Conservation (phyloP, 2,888 invertebrate species). For the Platycheirus rosarum region DNA sequence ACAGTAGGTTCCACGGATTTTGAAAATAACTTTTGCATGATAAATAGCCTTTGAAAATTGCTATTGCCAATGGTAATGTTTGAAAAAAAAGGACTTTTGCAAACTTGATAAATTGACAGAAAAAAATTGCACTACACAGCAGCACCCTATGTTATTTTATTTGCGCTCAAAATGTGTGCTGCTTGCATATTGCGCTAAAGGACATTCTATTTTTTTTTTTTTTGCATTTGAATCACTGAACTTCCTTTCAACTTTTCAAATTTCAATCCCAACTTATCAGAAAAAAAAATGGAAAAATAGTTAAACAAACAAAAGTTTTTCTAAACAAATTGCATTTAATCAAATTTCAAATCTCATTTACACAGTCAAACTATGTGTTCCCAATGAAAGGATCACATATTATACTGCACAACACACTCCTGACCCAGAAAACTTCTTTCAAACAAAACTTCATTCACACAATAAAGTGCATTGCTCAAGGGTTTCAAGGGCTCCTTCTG, state of each 20-base stretch:
- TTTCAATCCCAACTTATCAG: constrained; percentile 12
- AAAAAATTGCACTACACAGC: constrained; percentile 2
- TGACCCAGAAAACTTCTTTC: constrained; percentile 75
- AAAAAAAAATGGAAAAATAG: constrained; percentile 12
- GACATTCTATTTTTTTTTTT: constrained; percentile 1
- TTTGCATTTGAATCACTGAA: background rate
- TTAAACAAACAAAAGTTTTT: constrained; percentile 9
- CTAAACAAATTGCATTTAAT: constrained; percentile 62
- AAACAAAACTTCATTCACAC: constrained; percentile 55
- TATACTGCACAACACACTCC: constrained; percentile 36
- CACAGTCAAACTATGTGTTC: constrained; percentile 34
- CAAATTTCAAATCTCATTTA: constrained; percentile 65
- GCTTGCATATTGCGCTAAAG: constrained; percentile 1
- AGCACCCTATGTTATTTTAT: constrained; percentile 5
- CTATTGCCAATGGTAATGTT: background rate
- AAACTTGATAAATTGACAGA: constrained; percentile 23
- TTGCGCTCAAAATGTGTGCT: constrained; percentile 8
- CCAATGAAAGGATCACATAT: constrained; percentile 48
- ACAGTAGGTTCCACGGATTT: background rate
- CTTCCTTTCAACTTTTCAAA: constrained; percentile 17
- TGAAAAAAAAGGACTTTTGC: constrained; percentile 1
- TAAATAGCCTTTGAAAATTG: background rate
- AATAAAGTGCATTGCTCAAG: constrained; percentile 80
- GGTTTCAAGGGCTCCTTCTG: constrained; percentile 72
- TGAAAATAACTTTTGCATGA: background rate